phyloP scores from a whole-genome alignment of 35 echinoderm and acorn worm genomes.

The Nesometra sesokonis region DNA sequence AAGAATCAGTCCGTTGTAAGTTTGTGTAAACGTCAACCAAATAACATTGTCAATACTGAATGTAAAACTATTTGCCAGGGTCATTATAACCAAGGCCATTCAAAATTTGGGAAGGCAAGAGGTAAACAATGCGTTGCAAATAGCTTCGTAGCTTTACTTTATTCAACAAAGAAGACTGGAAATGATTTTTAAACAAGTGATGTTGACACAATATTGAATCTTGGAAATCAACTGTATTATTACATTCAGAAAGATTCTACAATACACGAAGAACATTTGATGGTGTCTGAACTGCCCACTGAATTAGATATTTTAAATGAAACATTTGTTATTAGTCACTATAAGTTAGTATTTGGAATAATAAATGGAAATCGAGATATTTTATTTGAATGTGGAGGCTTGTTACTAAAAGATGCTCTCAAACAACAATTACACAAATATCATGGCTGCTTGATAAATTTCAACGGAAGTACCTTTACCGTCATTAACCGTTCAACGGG shows the following conservation, averaged over 20 bases:
- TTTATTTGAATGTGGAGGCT: background rate
- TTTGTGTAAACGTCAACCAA: too few relatives aligned
- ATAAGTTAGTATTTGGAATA: slow-evolving; percentile 11
- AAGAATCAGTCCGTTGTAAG: too few relatives aligned
- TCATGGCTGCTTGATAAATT: slow-evolving; percentile 17
- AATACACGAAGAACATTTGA: slow-evolving; percentile 17
- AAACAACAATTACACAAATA: slow-evolving; percentile 12
- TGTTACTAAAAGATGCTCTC: slow-evolving; percentile 12
- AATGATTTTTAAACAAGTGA: slow-evolving; percentile 4
- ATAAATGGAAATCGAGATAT: background rate
- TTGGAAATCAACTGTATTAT: slow-evolving; percentile 21
- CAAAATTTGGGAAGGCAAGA: background rate
- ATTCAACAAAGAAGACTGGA: slow-evolving; percentile 14
- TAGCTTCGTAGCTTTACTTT: slow-evolving; percentile 15
- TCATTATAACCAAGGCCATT: slow-evolving; percentile 20
- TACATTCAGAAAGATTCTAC: slow-evolving; percentile 31
- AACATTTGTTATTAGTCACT: background rate
- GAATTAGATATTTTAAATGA: slow-evolving; percentile 25
- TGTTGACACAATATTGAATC: slow-evolving; percentile 24
- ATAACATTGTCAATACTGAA: background rate
- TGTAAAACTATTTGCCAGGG: background rate
- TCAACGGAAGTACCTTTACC: slow-evolving; percentile 16
- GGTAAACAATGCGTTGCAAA: slow-evolving; percentile 15
- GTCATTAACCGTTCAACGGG: background rate
- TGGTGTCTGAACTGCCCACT: slow-evolving; percentile 13